phyloP scores from a whole-genome alignment of 2,888 invertebrate species.

The Matsumyia berberina region DNA sequence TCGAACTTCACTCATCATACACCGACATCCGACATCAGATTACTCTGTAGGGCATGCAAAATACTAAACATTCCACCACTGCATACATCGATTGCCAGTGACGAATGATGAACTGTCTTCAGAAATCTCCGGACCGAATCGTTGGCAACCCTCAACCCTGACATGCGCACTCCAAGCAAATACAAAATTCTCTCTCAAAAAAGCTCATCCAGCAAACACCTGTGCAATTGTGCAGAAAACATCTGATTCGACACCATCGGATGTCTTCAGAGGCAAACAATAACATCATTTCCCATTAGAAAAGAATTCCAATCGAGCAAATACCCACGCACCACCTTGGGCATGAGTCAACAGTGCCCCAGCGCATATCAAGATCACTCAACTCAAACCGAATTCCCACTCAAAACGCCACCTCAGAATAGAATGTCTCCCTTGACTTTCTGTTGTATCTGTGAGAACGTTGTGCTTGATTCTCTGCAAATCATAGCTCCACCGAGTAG shows the following conservation, averaged over 20 bases:
- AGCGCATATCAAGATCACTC: background rate
- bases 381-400: slow-evolving; percentile 32
- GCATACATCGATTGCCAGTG: too few species aligned
- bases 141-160: slow-evolving; percentile 28
- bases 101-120: background rate
- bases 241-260: slow-evolving; percentile 27
- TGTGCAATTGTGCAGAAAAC: slow-evolving; percentile 34
- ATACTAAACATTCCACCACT: too few species aligned
- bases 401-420: slow-evolving; percentile 26
- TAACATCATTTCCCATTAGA: background rate
- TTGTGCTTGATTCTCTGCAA: slow-evolving; percentile 46
- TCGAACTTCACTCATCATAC: too few species aligned
- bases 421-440: slow-evolving; percentile 13
- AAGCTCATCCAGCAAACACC: slow-evolving; percentile 27
- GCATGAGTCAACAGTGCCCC: background rate
- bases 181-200: slow-evolving; percentile 41
- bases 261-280: slow-evolving; percentile 16
- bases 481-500: slow-evolving; percentile 7
- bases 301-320: slow-evolving; percentile 5
- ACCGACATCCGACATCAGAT: too few species aligned
- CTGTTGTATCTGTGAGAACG: slow-evolving; percentile 55
- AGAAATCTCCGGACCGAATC: background rate
- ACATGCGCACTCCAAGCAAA: slow-evolving; percentile 36
- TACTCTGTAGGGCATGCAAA: too few species aligned
- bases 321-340: slow-evolving; percentile 10